Evolutionary conservation across 2,797 vertebrate genomes (phyloP).

Genomic region (Pangasius djambal): DNA sequence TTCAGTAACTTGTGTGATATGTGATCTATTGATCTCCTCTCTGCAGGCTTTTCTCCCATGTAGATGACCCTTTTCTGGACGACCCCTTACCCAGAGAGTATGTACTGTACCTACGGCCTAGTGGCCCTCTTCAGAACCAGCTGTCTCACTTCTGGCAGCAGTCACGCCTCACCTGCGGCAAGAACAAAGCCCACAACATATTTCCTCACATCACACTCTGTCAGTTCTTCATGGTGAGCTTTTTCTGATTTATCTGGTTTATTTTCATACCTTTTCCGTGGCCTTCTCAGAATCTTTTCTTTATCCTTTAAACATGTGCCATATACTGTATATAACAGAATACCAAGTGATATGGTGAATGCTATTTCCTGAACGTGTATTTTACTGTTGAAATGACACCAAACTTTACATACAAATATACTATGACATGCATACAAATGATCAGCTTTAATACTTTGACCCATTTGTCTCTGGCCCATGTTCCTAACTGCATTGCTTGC

Average conservation of each 20-base stretch:
- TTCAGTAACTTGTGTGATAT: background rate
- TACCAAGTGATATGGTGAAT: too few relatives aligned
- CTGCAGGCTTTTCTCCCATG: conserved; percentile 93
- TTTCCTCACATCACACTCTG: conserved; percentile 99
- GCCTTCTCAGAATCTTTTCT: too few relatives aligned
- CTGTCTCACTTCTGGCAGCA: conserved; percentile 96
- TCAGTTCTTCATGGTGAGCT: conserved; percentile 97
- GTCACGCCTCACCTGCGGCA: conserved; percentile 91
- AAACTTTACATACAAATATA: background rate
- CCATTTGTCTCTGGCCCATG: background rate
- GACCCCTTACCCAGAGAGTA: conserved; percentile 94
- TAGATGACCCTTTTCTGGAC: conserved; percentile 94
- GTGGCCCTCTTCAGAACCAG: conserved; percentile 91
- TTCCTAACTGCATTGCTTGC: background rate
- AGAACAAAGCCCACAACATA: conserved; percentile 99
- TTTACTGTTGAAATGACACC: background rate
- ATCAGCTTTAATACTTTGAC: background rate
- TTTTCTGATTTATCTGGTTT: background rate
- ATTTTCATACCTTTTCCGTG: background rate
- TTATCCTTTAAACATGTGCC: too few relatives aligned
- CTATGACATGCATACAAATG: background rate
- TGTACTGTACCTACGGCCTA: conserved; percentile 94
- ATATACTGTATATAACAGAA: too few relatives aligned
- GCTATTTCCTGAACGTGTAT: background rate
- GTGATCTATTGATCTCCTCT: background rate